Conservation (phyloP, 2,888 invertebrate genomes). For the Torymus texanus region DNA sequence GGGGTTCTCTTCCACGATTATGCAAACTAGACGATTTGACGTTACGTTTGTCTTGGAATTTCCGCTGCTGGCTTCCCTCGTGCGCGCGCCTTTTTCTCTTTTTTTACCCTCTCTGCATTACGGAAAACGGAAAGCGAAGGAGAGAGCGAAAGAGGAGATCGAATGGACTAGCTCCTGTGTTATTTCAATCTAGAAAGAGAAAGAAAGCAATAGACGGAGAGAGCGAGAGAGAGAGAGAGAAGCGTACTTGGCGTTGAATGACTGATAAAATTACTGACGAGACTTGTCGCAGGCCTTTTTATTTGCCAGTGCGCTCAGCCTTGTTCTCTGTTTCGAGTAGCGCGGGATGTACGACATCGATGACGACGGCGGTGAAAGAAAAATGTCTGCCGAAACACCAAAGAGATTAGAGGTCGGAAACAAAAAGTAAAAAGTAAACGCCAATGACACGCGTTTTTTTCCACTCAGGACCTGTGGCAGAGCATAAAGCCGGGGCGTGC, state of each 20-base stretch:
- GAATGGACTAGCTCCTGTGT: conserved; percentile 38
- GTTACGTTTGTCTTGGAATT: conserved; percentile 39
- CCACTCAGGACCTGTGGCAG: conserved; percentile 16
- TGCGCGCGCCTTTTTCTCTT: background rate
- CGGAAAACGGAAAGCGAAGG: background rate
- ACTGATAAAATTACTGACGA: conserved; percentile 57
- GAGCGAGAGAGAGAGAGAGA: conserved; percentile 11
- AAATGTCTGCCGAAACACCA: conserved; percentile 15
- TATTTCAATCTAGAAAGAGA: conserved; percentile 45
- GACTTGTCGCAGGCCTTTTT: conserved; percentile 42
- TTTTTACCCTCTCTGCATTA: conserved; percentile 13
- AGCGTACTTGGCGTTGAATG: conserved; percentile 28
- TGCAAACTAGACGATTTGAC: conserved; percentile 50
- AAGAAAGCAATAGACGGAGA: background rate
- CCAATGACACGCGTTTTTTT: conserved; percentile 18
- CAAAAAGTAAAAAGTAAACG: conserved; percentile 22
- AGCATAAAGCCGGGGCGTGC: background rate
- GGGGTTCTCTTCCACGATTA: conserved; percentile 37
- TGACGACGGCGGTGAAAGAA: background rate
- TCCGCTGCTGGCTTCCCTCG: background rate
- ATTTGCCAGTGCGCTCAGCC: conserved; percentile 13
- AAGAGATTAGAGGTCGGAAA: conserved; percentile 2
- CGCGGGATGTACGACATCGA: no score
- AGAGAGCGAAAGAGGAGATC: background rate
- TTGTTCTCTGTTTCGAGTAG: conserved; percentile 25